These are phyloP conservation scores for Steinernema khuongi DNA, from an alignment of 1,140 invertebrate genomes.

Conservation along the genomic window DNA sequence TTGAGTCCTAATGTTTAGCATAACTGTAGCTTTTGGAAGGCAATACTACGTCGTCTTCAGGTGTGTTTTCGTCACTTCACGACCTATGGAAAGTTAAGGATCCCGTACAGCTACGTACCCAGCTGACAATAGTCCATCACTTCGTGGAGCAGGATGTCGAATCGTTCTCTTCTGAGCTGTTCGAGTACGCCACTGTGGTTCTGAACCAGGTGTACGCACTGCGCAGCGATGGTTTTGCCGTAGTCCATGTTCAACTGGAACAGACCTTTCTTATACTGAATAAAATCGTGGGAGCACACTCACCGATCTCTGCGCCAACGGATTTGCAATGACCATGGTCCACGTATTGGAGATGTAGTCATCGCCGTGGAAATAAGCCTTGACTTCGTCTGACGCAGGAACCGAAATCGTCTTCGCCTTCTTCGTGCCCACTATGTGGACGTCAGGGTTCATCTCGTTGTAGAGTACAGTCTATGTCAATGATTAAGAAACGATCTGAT, in stretches of 20 bases:
- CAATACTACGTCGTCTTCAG: too few species aligned
- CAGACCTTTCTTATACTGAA: not conserved
- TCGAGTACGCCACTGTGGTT: not conserved
- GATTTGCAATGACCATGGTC: not conserved
- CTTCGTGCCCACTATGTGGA: not conserved
- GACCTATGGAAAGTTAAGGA: not conserved
- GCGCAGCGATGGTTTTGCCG: not conserved
- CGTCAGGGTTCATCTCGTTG: constrained; percentile 1
- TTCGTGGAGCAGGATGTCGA: not conserved
- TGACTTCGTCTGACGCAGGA: not conserved
- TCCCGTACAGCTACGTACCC: not conserved
- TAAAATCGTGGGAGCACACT: not conserved
- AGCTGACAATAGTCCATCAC: not conserved
- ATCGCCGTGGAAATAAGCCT: not conserved
- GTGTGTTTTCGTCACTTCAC: too few species aligned
- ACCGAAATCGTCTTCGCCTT: not conserved
- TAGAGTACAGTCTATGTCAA: not conserved
- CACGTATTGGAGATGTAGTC: not conserved
- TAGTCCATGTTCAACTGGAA: not conserved
- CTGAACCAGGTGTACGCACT: not conserved
- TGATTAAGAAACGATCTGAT: too few species aligned
- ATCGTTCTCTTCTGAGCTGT: not conserved
- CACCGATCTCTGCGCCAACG: not conserved
- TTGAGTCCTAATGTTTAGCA: too few species aligned
- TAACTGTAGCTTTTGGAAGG: too few species aligned